Evolutionary conservation across 1,140 invertebrate species (phyloP), one percentile per base, ranked within the genome.

Genomic region (Spodoptera litura): DNA sequence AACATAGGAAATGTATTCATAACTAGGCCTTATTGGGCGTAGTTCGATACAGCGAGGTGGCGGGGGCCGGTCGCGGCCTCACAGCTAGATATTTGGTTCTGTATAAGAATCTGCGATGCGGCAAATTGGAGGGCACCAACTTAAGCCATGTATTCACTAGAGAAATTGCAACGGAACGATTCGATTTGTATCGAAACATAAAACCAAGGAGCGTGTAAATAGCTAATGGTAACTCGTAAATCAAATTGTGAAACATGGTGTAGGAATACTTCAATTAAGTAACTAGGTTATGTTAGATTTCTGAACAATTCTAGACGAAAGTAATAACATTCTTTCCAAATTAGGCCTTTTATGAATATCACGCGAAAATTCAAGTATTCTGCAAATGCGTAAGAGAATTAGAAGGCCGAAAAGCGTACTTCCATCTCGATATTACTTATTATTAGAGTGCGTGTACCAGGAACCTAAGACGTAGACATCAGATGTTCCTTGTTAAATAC

Each of bases 41-140:
- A 20, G 71, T 13, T 52, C 11, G 35, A 58, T 74, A 74, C 66
- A 38, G 9, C n/a, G 38, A 44, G 35, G 61, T 44, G 35, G 61
- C 25, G 49, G 15, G 66, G 20, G 49, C 27, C 15, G 44, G 49
- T 20, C 62, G 9, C 31, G 49, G 62, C 62, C 53, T 20, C 62
- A 4, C 31, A 66, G 62, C 62, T 70, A 70, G 71, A 74, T 74
- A 61, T 59, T 61, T 51, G 12, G 55, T 61, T 20, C 38, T 59
- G 71, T 58, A 74, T 74, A 51, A 61, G 56, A 53, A 27, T 59
- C 78, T 78, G 31, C 58, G 81, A 82, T 77, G 81, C 78, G 78
- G 78, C 27, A 79, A 82, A 82, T 82, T 82, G 81, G 78, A 68
- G 70, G 79, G 77, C 77, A 55, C 68, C 44, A 20, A 75, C 58